Conservation (phyloP, 2,888 invertebrate species). For the Phyllotreta striolata region DNA sequence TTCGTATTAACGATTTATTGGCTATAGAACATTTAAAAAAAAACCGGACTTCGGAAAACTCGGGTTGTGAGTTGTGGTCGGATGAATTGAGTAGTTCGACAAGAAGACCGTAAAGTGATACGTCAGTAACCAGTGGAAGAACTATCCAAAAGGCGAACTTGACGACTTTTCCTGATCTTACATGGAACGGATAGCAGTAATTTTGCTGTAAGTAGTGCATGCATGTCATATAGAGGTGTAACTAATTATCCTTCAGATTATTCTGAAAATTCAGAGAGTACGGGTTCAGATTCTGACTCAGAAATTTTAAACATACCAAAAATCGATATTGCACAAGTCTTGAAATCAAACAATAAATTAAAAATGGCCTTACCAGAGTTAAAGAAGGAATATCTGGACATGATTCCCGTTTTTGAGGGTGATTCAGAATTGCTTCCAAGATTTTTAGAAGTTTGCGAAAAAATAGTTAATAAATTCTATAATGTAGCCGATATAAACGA, state of each 20-base stretch:
- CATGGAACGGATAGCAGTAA: not conserved
- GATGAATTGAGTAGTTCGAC: too few species aligned
- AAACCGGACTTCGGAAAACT: too few species aligned
- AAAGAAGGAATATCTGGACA: slow-evolving; percentile 26
- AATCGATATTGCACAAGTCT: too few species aligned
- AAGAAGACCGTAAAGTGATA: too few species aligned
- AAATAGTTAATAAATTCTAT: slow-evolving; percentile 29
- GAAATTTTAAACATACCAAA: not conserved
- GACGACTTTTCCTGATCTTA: too few species aligned
- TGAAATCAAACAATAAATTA: too few species aligned
- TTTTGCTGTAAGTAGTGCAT: slow-evolving; percentile 22
- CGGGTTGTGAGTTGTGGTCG: too few species aligned
- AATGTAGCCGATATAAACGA: slow-evolving; percentile 24
- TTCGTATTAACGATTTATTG: too few species aligned
- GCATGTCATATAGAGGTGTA: not conserved
- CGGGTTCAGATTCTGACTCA: slow-evolving; percentile 17
- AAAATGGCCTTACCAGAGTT: slow-evolving; percentile 10
- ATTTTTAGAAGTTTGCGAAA: slow-evolving; percentile 32
- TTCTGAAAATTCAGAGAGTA: not conserved
- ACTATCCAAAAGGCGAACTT: too few species aligned
- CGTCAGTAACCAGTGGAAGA: too few species aligned
- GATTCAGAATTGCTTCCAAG: slow-evolving; percentile 21
- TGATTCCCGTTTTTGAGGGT: slow-evolving; percentile 15
- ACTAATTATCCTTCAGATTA: slow-evolving; percentile 2
- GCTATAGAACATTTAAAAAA: too few species aligned